Percentiles rank a stretch among this genome's conserved stretches.
These are phyloP conservation scores for Sciurus niger DNA, from an alignment of 2,113 vertebrate genomes.

Conservation along the genomic window DNA sequence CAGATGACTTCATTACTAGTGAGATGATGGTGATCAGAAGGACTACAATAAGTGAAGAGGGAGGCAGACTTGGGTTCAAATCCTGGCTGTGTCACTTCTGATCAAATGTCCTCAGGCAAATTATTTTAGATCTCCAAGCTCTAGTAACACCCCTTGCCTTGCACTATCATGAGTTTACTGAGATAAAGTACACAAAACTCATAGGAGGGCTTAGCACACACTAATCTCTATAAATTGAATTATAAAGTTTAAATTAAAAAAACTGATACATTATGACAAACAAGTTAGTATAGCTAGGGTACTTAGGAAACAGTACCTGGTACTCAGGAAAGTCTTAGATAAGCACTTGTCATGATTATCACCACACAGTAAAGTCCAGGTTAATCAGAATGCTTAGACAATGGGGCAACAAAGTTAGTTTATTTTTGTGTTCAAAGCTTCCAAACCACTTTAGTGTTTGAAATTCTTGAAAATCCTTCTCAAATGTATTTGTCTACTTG, in stretches of 20 bases:
- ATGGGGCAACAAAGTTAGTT: background rate
- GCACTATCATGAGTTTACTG: background rate
- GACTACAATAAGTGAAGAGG: background rate
- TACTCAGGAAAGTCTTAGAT: background rate
- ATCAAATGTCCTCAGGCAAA: background rate
- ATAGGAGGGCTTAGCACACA: background rate
- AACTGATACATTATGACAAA: background rate
- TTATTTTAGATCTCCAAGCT: background rate
- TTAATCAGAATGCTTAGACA: background rate
- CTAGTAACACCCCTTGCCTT: background rate
- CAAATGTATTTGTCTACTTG: background rate
- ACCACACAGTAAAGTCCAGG: background rate
- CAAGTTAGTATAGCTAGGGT: background rate
- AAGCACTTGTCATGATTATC: background rate
- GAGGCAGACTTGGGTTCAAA: background rate
- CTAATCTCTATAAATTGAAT: background rate
- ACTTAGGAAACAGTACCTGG: background rate
- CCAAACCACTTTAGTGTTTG: background rate
- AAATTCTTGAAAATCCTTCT: conserved; percentile 40
- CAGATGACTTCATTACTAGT: conserved; percentile 40
- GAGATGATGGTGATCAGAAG: conserved; percentile 26
- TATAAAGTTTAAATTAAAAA: background rate
- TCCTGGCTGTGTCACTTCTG: background rate
- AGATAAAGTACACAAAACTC: background rate
- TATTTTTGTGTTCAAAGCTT: conserved; percentile 32